Evolutionary conservation across 2,888 invertebrate species (phyloP).

Genomic region (Polyommatus icarus): DNA sequence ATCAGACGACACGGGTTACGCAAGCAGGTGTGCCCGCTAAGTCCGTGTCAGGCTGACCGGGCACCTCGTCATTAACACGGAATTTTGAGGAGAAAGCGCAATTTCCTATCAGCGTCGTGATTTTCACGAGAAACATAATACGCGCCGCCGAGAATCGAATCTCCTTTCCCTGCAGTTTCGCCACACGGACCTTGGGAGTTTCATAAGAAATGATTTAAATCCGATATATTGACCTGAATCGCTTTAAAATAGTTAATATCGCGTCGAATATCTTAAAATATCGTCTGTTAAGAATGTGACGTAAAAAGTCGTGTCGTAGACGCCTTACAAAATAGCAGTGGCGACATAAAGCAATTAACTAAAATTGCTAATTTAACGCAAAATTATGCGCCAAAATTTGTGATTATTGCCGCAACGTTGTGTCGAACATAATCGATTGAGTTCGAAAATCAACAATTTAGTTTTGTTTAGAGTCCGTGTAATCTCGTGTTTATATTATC

Average conservation of each 20-base stretch:
- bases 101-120: conserved; percentile 27
- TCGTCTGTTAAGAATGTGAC: background rate
- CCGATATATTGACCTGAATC: conserved; percentile 26
- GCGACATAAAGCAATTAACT: background rate
- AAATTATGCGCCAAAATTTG: background rate
- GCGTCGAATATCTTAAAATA: conserved; percentile 18
- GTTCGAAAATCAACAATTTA: too few relatives aligned
- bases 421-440: background rate
- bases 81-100: conserved; percentile 27
- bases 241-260: background rate
- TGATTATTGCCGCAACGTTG: background rate
- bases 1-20: conserved; percentile 5
- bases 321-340: background rate
- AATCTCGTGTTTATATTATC: too few relatives aligned
- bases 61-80: conserved; percentile 16
- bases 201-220: conserved; percentile 30
- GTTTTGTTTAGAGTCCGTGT: too few relatives aligned
- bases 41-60: conserved; percentile 13
- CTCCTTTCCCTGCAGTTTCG: conserved; percentile 27
- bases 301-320: background rate
- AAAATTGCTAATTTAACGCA: conserved; percentile 12
- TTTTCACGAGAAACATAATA: background rate
- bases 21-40: background rate
- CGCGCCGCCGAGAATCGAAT: background rate
- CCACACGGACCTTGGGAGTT: conserved; percentile 26